These are phyloP conservation scores for Apostichopus californicus DNA, from an alignment of 35 echinoderm and acorn worm genomes.

Conservation along the genomic window DNA sequence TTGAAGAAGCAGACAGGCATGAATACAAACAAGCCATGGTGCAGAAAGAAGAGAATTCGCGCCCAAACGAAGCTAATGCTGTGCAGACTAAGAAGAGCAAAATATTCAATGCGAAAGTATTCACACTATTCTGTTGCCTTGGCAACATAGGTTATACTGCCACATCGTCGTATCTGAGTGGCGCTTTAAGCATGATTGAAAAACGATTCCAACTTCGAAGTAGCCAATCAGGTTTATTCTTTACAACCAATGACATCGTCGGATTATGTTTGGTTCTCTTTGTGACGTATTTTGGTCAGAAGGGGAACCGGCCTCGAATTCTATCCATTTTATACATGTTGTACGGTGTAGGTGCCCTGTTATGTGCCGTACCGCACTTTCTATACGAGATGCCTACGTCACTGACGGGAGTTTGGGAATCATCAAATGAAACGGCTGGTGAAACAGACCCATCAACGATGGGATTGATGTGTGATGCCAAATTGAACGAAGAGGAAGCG, in stretches of 20 bases:
- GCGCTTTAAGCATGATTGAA: slow-evolving; percentile 34
- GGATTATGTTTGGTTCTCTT: slow-evolving; percentile 39
- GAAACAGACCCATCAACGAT: not conserved
- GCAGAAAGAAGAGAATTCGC: no score
- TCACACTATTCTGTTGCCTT: slow-evolving; percentile 13
- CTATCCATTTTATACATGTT: not conserved
- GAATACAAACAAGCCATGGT: slow-evolving; percentile 24
- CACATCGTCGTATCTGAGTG: slow-evolving; percentile 24
- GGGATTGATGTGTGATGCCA: slow-evolving; percentile 26
- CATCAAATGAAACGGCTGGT: slow-evolving; percentile 1
- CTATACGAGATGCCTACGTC: slow-evolving; percentile 26
- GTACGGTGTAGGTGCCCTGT: not conserved
- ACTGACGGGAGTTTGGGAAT: not conserved
- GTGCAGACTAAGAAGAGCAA: not conserved
- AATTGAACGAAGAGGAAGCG: not conserved
- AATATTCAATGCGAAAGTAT: slow-evolving; percentile 30
- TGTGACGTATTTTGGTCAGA: slow-evolving; percentile 53
- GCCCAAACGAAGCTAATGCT: not conserved
- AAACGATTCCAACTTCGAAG: slow-evolving; percentile 59
- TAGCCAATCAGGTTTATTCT: slow-evolving; percentile 48
- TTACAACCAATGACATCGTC: slow-evolving; percentile 51
- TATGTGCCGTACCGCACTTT: slow-evolving; percentile 34
- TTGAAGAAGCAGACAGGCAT: slow-evolving; percentile 27
- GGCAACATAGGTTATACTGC: not conserved
- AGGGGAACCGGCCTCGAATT: slow-evolving; percentile 37